Conservation (phyloP, 2,888 invertebrate species). For the Oligia fasciuncula region DNA sequence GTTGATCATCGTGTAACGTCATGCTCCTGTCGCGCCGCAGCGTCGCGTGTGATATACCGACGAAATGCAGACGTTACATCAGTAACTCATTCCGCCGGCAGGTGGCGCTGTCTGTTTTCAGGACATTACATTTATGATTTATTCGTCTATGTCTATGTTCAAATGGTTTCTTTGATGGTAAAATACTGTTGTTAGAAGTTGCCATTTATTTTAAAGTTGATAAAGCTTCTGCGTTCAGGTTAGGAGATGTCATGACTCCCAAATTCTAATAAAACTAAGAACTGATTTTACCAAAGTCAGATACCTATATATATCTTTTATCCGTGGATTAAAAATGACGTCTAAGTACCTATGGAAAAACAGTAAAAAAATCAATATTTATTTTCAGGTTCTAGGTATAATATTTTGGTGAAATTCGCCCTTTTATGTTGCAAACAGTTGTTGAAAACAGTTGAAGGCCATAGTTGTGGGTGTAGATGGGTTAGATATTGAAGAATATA, state of each 20-base stretch:
- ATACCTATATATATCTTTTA: too few relatives aligned
- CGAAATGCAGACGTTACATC: slow-evolving; percentile 34
- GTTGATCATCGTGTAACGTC: slow-evolving; percentile 43
- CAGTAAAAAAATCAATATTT: too few relatives aligned
- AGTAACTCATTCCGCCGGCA: slow-evolving; percentile 50
- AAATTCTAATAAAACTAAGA: neutral
- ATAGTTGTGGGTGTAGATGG: neutral
- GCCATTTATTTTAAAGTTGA: slow-evolving; percentile 24
- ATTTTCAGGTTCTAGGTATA: neutral
- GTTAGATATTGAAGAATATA: neutral
- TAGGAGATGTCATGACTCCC: neutral
- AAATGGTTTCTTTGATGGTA: slow-evolving; percentile 49
- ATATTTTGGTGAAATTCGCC: neutral
- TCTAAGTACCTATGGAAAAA: too few relatives aligned
- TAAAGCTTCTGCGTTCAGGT: neutral
- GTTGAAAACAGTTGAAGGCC: neutral
- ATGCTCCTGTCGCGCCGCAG: slow-evolving; percentile 46
- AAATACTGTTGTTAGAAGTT: slow-evolving; percentile 26
- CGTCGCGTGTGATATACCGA: slow-evolving; percentile 34
- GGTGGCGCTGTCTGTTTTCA: slow-evolving; percentile 56
- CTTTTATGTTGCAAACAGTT: neutral
- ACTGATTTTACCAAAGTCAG: too few relatives aligned
- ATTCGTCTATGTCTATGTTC: slow-evolving; percentile 28
- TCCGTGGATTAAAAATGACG: neutral
- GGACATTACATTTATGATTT: slow-evolving; percentile 53